These are phyloP conservation scores for Endomychus coccineus DNA, from an alignment of 2,888 invertebrate species.

Conservation along the genomic window DNA sequence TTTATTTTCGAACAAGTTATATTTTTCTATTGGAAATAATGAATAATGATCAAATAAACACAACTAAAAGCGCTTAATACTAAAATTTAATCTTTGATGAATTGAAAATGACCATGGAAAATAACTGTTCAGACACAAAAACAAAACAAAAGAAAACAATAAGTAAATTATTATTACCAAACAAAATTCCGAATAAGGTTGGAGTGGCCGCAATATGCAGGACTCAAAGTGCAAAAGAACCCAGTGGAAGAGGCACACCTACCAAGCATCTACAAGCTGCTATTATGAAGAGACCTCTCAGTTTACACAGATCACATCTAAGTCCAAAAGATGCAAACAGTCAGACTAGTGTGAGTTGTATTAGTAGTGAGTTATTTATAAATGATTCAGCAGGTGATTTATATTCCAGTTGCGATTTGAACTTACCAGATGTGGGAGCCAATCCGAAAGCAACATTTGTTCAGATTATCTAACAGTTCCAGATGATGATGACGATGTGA, in stretches of 20 bases:
- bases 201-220: constrained; percentile 31
- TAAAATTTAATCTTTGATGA: too few relatives aligned
- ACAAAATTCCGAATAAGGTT: constrained; percentile 41
- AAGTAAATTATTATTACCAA: constrained; percentile 37
- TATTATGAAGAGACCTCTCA: constrained; percentile 39
- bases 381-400: background rate
- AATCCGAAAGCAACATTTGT: constrained; percentile 36
- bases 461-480: constrained; percentile 16
- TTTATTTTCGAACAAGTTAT: too few relatives aligned
- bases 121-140: constrained; percentile 30
- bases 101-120: constrained; percentile 33
- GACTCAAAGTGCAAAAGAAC: constrained; percentile 33
- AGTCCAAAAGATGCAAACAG: constrained; percentile 22
- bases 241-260: constrained; percentile 13
- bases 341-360: constrained; percentile 8
- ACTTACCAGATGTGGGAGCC: constrained; percentile 36
- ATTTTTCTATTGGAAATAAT: too few relatives aligned
- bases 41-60: too few relatives aligned
- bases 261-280: constrained; percentile 7
- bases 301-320: constrained; percentile 33
- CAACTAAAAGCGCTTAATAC: too few relatives aligned
- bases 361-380: constrained; percentile 2
- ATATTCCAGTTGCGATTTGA: constrained; percentile 10
- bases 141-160: constrained; percentile 35
- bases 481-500: constrained; percentile 17